Evolutionary conservation across 2,113 vertebrate genomes (phyloP).

Genomic region (Dromiciops gliroides): DNA sequence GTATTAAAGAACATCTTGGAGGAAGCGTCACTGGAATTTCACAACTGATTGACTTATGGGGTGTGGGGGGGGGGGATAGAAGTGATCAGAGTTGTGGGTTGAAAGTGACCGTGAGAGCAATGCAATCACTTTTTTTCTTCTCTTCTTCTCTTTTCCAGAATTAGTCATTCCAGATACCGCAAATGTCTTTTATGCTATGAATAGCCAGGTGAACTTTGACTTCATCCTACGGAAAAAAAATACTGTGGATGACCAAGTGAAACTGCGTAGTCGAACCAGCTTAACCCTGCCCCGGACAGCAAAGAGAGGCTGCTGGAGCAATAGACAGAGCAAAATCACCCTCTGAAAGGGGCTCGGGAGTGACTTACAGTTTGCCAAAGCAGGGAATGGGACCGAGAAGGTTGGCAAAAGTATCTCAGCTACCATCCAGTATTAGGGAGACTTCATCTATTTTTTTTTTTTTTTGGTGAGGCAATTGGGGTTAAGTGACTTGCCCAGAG

Average conservation of each 20-base stretch:
- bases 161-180: slow-evolving; percentile 92
- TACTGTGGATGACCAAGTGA: slow-evolving; percentile 77
- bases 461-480: too few species aligned
- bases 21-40: neutral
- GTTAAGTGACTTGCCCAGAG: too few species aligned
- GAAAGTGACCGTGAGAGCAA: neutral
- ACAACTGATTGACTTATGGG: neutral
- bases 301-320: slow-evolving; percentile 86
- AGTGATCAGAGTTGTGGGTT: neutral
- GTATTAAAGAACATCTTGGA: neutral
- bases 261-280: slow-evolving; percentile 86
- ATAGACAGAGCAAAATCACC: slow-evolving; percentile 89
- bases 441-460: neutral
- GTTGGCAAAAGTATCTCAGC: neutral
- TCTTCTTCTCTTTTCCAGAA: slow-evolving; percentile 82
- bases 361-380: neutral
- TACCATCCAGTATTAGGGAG: slow-evolving; percentile 27
- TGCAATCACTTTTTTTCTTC: neutral
- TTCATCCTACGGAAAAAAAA: slow-evolving; percentile 91
- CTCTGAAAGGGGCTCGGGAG: slow-evolving; percentile 77
- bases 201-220: slow-evolving; percentile 92
- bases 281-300: slow-evolving; percentile 87
- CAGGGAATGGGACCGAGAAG: neutral
- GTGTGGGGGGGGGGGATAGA: too few species aligned
- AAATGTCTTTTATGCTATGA: slow-evolving; percentile 98